A percentile compares a stretch with the other conserved stretches of the same genome.
phyloP scores from a whole-genome alignment of 2,888 invertebrate genomes.

The Hylaea fasciaria region DNA sequence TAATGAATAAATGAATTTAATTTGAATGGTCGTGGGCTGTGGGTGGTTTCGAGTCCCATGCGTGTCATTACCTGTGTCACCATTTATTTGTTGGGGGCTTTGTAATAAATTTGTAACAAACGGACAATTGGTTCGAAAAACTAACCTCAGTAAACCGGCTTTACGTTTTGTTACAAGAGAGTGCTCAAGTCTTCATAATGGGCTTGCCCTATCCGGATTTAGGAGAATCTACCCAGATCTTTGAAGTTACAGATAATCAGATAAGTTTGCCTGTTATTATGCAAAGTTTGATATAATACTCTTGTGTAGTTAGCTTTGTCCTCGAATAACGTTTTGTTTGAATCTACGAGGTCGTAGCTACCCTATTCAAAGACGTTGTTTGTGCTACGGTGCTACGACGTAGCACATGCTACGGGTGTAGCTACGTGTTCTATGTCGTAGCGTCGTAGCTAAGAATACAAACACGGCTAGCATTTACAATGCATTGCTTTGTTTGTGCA shows the following conservation, averaged over 20 bases:
- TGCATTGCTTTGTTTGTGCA: too few relatives aligned
- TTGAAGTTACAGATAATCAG: slow-evolving; percentile 4
- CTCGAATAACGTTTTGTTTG: background rate
- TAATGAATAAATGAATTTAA: too few relatives aligned
- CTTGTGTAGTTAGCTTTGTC: background rate
- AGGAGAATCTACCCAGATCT: background rate
- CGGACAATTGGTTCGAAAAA: too few relatives aligned
- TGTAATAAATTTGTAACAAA: too few relatives aligned
- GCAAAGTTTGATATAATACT: background rate
- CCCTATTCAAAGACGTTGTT: slow-evolving; percentile 3
- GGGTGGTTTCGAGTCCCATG: too few relatives aligned
- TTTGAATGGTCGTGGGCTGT: too few relatives aligned
- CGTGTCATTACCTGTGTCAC: too few relatives aligned
- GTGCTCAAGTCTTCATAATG: too few relatives aligned
- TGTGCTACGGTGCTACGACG: background rate
- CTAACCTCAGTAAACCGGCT: too few relatives aligned
- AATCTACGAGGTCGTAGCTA: slow-evolving; percentile 2
- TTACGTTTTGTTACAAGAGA: too few relatives aligned
- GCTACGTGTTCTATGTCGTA: slow-evolving; percentile 5
- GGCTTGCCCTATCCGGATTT: background rate
- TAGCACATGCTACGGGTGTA: slow-evolving; percentile 12
- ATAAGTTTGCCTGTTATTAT: background rate
- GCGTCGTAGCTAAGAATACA: slow-evolving; percentile 5
- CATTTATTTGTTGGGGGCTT: too few relatives aligned
- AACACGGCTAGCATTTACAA: background rate